phyloP scores from a whole-genome alignment of 30 jellyfish, hydroid and myxozoan genomes.

The Turritopsis rubra region DNA sequence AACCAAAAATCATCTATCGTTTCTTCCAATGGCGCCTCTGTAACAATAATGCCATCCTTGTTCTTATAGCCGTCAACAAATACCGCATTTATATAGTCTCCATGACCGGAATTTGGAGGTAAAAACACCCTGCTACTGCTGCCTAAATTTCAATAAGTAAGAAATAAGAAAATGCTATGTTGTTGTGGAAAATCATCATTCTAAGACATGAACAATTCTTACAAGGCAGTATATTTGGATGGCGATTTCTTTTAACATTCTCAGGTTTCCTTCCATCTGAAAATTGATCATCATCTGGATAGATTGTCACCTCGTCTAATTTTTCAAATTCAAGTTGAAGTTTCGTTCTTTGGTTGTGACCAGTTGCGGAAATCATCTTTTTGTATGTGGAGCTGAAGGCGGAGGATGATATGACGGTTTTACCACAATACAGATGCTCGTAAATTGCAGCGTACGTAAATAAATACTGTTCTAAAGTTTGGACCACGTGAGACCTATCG shows the following conservation, averaged over 20 bases:
- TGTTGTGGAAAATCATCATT: not conserved
- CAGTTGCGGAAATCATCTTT: not conserved
- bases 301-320: not conserved
- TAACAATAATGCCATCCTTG: conserved; percentile 20
- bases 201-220: not conserved
- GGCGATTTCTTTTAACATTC: not conserved
- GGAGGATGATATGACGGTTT: conserved; percentile 16
- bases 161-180: no score
- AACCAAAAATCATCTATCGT: conserved; percentile 24
- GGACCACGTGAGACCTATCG: conserved; percentile 83
- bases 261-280: conserved; percentile 5
- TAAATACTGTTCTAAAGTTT: conserved; percentile 44
- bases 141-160: no score
- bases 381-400: not conserved
- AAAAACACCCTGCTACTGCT: not conserved
- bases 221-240: conserved; percentile 15
- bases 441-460: conserved; percentile 29
- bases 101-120: not conserved
- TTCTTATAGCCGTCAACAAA: conserved; percentile 29
- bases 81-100: conserved; percentile 18
- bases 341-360: not conserved
- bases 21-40: conserved; percentile 15
- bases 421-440: conserved; percentile 28
- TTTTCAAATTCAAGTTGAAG: conserved; percentile 5
- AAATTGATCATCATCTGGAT: not conserved